Evolutionary conservation across 2,888 invertebrate species (phyloP).

Genomic region (Pseudococcus viburni): DNA sequence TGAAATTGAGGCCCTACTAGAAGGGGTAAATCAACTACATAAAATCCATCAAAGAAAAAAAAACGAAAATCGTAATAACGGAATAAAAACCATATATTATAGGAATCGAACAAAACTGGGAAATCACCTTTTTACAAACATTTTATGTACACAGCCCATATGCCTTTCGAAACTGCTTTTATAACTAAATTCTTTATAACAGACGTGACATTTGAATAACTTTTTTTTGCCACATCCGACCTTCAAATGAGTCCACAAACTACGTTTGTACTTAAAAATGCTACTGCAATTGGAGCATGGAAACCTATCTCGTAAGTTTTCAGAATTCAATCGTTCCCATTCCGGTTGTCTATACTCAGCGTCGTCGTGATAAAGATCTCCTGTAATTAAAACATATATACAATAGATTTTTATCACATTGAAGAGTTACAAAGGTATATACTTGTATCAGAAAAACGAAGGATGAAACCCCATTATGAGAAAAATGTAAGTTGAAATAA

Average conservation of each 20-base stretch:
- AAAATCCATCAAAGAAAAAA: too few relatives aligned
- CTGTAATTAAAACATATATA: not conserved
- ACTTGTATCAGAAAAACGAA: not conserved
- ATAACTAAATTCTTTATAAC: slow-evolving; percentile 62
- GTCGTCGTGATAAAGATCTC: not conserved
- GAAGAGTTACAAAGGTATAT: not conserved
- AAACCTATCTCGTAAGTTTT: not conserved
- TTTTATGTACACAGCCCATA: slow-evolving; percentile 54
- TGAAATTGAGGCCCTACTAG: too few relatives aligned
- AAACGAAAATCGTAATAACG: too few relatives aligned
- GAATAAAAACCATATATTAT: not conserved
- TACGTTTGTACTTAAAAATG: slow-evolving; percentile 70
- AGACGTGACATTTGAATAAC: slow-evolving; percentile 53
- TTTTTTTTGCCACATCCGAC: slow-evolving; percentile 75
- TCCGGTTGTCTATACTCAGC: not conserved
- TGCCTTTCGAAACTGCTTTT: slow-evolving; percentile 53
- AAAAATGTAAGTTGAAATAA: not conserved
- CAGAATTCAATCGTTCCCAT: not conserved
- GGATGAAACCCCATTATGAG: not conserved
- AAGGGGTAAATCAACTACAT: too few relatives aligned
- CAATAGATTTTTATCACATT: not conserved
- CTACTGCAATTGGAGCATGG: slow-evolving; percentile 67
- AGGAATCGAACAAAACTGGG: not conserved
- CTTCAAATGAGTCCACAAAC: slow-evolving; percentile 75
- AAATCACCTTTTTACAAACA: not conserved